Conservation (phyloP, 2,888 invertebrate genomes). For the Coelogynopora nodosa region DNA sequence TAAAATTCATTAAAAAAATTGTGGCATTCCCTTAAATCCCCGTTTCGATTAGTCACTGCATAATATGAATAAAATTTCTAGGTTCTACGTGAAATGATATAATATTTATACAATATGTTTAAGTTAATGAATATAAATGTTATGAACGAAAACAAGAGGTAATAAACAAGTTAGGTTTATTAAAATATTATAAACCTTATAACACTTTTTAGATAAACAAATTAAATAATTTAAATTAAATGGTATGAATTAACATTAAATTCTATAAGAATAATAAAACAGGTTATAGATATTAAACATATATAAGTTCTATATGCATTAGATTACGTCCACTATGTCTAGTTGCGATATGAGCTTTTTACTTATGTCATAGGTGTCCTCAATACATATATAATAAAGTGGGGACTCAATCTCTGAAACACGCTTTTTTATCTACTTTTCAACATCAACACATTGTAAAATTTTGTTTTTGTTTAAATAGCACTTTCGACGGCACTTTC, state of each 20-base stretch:
- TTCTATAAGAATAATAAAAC: not conserved
- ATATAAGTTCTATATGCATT: too few species aligned
- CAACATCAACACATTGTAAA: not conserved
- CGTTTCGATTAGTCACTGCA: not conserved
- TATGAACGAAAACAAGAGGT: slow-evolving; percentile 20
- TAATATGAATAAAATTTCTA: not conserved
- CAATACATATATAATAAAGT: not conserved
- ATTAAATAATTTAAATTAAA: not conserved
- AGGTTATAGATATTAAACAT: too few species aligned
- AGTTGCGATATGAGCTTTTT: not conserved
- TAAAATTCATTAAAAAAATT: not conserved
- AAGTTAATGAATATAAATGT: slow-evolving; percentile 14
- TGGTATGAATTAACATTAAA: not conserved
- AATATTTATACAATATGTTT: not conserved
- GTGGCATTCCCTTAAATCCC: slow-evolving; percentile 10
- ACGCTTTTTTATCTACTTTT: too few species aligned
- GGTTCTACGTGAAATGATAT: not conserved
- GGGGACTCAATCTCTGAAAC: too few species aligned
- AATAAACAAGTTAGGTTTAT: slow-evolving; percentile 5
- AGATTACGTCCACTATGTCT: not conserved
- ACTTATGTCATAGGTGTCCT: not conserved
- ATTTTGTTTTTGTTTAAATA: not conserved
- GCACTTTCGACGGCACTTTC: not conserved
- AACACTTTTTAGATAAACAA: not conserved
- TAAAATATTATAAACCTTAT: not conserved